Evolutionary conservation across 2,888 invertebrate species (phyloP).

Genomic region (Agriopis leucophaearia): DNA sequence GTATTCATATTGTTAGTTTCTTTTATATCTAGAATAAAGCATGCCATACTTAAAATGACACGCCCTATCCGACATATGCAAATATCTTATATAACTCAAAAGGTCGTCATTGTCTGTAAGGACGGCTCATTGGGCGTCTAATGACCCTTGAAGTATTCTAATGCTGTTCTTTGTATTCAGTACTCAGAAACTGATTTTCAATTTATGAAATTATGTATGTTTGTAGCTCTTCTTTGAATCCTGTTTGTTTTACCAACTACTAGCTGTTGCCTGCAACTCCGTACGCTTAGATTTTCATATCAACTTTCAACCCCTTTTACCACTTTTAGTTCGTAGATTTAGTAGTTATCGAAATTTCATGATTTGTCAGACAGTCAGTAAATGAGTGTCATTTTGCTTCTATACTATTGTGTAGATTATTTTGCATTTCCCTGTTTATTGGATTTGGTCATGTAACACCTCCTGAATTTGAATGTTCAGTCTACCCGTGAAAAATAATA

Average conservation of each 20-base stretch:
- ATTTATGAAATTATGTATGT: constrained; percentile 2
- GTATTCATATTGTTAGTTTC: background rate
- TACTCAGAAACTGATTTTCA: constrained; percentile 18
- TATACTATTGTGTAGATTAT: no score
- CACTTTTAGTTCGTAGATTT: no score
- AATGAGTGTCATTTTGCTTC: no score
- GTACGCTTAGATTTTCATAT: no score
- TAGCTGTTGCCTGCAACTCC: no score
- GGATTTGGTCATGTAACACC: no score
- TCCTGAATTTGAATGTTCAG: no score
- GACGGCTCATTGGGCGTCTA: constrained; percentile 40
- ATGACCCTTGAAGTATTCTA: constrained; percentile 44
- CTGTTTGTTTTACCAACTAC: background rate
- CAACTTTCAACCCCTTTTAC: no score
- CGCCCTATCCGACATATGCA: constrained; percentile 32
- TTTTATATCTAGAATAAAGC: background rate
- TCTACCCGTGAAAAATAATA: no score
- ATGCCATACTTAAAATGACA: background rate
- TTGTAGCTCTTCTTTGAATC: background rate
- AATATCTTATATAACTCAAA: constrained; percentile 41
- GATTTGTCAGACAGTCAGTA: no score
- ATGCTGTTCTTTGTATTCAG: constrained; percentile 41
- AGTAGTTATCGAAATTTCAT: no score
- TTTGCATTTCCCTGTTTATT: no score
- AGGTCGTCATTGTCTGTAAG: constrained; percentile 43